Evolutionary conservation across 1,140 invertebrate species (phyloP).

Genomic region (Kradibia gibbosae): DNA sequence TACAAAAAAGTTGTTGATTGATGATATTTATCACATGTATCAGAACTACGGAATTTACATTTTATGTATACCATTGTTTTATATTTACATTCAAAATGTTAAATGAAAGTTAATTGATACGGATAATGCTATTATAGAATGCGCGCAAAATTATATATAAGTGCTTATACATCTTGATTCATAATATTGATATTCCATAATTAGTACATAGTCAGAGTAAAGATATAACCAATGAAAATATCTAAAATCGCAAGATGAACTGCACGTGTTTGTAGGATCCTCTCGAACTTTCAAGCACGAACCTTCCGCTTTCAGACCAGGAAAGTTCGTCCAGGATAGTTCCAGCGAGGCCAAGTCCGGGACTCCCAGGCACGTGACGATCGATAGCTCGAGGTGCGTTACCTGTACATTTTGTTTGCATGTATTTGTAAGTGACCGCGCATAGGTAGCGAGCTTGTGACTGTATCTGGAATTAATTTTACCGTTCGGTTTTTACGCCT

Average conservation of each 20-base stretch:
- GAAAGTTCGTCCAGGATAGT: slow-evolving; percentile 10
- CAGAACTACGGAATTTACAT: too few relatives aligned
- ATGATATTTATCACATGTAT: too few relatives aligned
- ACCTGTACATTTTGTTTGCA: background rate
- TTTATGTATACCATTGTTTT: too few relatives aligned
- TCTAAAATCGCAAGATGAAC: background rate
- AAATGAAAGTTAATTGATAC: too few relatives aligned
- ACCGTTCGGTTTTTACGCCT: background rate
- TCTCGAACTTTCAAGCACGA: background rate
- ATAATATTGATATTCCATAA: too few relatives aligned
- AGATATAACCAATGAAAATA: background rate
- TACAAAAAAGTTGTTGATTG: too few relatives aligned
- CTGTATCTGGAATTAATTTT: background rate
- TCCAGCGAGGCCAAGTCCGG: slow-evolving; percentile 5
- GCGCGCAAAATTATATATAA: too few relatives aligned
- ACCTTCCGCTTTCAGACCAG: background rate
- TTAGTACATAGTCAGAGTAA: too few relatives aligned
- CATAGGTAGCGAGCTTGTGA: background rate
- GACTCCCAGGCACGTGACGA: background rate
- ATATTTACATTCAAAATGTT: too few relatives aligned
- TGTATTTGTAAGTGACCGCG: background rate
- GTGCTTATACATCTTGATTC: too few relatives aligned
- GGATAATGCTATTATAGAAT: too few relatives aligned
- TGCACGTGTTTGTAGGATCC: background rate
- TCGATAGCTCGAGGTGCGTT: slow-evolving; percentile 8